A percentile compares a stretch with the other conserved stretches of the same genome.
These are phyloP conservation scores for Oncopeltus fasciatus DNA, from an alignment of 1,140 invertebrate genomes.

Conservation along the genomic window DNA sequence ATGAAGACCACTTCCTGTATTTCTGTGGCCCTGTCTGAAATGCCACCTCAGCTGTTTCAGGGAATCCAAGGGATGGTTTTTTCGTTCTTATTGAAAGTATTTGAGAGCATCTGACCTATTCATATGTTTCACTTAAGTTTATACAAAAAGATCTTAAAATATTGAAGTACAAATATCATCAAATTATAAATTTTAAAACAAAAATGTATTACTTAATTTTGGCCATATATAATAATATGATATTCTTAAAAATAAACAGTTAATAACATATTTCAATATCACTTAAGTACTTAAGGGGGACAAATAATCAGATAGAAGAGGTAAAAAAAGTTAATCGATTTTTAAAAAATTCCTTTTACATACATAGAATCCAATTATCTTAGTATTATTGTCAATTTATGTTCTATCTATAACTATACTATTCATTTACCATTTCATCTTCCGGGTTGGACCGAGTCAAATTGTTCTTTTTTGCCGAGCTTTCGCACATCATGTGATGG, in stretches of 20 bases:
- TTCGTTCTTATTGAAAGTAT: constrained; percentile 42
- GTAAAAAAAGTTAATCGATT: no score
- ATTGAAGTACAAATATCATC: background rate
- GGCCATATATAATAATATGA: background rate
- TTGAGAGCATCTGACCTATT: constrained; percentile 49
- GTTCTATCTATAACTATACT: no score
- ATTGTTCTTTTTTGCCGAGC: no score
- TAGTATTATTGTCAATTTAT: no score
- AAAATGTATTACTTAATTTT: background rate
- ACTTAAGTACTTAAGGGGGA: background rate
- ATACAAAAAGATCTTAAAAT: background rate
- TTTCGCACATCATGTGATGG: no score
- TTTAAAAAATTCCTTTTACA: no score
- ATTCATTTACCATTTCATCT: no score
- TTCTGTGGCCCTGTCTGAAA: constrained; percentile 53
- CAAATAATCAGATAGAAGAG: no score
- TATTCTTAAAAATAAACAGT: background rate
- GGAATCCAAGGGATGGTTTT: constrained; percentile 46
- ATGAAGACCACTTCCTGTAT: constrained; percentile 40
- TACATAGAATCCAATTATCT: no score
- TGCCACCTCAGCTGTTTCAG: constrained; percentile 58
- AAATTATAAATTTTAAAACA: background rate
- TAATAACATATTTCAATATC: background rate
- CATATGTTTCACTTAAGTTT: constrained; percentile 13
- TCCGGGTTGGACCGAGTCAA: no score